These are phyloP conservation scores for Plebejus argus DNA, from an alignment of 2,888 invertebrate species.

Conservation along the genomic window DNA sequence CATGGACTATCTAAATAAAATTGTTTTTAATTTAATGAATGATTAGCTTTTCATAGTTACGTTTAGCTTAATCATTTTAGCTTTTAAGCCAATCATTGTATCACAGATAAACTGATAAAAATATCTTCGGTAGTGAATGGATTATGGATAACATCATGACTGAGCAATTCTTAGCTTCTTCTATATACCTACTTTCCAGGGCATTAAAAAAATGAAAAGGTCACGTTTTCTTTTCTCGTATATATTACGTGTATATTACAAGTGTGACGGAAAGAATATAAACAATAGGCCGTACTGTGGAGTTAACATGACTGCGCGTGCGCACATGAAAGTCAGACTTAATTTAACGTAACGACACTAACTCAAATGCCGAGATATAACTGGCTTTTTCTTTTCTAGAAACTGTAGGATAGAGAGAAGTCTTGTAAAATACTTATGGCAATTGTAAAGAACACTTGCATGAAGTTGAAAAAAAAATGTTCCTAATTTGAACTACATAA, in stretches of 20 bases:
- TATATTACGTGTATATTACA: conserved; percentile 7
- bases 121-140: background rate
- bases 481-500: too few relatives aligned
- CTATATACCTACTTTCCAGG: conserved; percentile 19
- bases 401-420: background rate
- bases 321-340: conserved; percentile 24
- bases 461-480: too few relatives aligned
- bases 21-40: too few relatives aligned
- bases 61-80: background rate
- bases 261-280: conserved; percentile 21
- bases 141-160: background rate
- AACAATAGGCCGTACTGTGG: conserved; percentile 22
- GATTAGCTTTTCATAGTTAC: background rate
- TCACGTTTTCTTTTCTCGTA: conserved; percentile 30
- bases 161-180: conserved; percentile 3
- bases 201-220: conserved; percentile 23
- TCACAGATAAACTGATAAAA: background rate
- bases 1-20: too few relatives aligned
- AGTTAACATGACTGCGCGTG: conserved; percentile 19
- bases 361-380: background rate
- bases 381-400: background rate
- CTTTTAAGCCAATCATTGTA: background rate
- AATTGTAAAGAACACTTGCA: too few relatives aligned
- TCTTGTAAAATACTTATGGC: background rate
- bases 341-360: conserved; percentile 21